These are phyloP conservation scores for Leptopilina clavipes DNA, from an alignment of 1,140 invertebrate species.

Conservation along the genomic window DNA sequence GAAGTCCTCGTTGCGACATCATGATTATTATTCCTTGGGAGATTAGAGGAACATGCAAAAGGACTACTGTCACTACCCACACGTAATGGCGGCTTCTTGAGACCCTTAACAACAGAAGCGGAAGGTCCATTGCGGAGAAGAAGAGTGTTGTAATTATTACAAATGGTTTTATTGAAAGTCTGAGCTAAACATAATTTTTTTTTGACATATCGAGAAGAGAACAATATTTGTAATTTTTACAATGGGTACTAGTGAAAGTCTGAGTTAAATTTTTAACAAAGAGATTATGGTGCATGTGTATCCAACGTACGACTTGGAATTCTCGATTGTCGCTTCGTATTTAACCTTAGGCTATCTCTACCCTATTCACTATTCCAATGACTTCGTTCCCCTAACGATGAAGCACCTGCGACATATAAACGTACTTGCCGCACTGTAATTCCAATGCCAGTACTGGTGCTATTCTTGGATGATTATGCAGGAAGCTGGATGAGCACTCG, in stretches of 20 bases:
- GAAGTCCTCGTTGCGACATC: background rate
- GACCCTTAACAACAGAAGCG: background rate
- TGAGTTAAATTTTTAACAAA: no score
- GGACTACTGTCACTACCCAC: conserved; percentile 6
- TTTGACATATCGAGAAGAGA: no score
- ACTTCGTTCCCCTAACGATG: background rate
- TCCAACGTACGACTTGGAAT: background rate
- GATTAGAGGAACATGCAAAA: conserved; percentile 1
- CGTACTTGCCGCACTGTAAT: background rate
- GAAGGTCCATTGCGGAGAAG: background rate
- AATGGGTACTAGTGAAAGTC: no score
- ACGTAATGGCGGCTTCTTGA: conserved; percentile 4
- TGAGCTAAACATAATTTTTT: no score
- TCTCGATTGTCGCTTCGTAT: background rate
- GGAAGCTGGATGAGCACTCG: conserved; percentile 5
- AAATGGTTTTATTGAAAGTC: background rate
- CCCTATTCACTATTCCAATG: background rate
- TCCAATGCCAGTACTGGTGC: background rate
- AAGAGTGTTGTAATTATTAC: background rate
- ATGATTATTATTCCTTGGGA: background rate
- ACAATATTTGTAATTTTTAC: no score
- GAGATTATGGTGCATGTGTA: no score
- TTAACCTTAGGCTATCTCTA: background rate
- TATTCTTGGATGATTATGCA: conserved; percentile 19
- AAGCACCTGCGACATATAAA: background rate